Evolutionary conservation across 2,888 invertebrate genomes (phyloP).

Genomic region (Eupithecia subfuscata): DNA sequence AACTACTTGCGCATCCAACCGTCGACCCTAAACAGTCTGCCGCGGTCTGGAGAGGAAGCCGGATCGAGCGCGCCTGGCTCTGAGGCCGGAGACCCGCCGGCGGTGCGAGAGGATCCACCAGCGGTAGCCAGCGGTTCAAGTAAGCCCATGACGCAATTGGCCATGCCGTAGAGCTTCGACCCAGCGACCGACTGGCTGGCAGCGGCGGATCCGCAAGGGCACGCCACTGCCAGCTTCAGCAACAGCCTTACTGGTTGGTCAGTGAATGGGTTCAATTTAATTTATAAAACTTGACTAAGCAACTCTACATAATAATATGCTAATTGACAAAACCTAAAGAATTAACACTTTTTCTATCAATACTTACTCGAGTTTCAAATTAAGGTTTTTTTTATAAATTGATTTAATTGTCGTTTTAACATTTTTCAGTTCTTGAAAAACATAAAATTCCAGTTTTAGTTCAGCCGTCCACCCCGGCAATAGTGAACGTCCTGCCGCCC

Average conservation of each 20-base stretch:
- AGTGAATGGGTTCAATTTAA: not conserved
- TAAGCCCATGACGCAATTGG: not conserved
- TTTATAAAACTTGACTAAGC: not conserved
- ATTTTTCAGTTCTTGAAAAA: not conserved
- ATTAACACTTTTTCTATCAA: not conserved
- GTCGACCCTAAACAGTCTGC: slow-evolving; percentile 89
- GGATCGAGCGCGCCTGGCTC: slow-evolving; percentile 86
- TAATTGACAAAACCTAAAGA: not conserved
- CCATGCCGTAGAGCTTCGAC: no score
- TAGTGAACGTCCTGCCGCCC: slow-evolving; percentile 92
- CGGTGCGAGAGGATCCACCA: slow-evolving; percentile 75
- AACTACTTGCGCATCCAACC: slow-evolving; percentile 92
- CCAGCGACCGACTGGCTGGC: no score
- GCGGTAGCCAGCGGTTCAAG: slow-evolving; percentile 29
- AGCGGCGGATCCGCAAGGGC: no score
- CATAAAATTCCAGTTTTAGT: slow-evolving; percentile 22
- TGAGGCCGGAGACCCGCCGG: slow-evolving; percentile 71
- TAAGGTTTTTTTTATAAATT: not conserved
- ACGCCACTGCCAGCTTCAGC: no score
- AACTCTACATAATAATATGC: not conserved
- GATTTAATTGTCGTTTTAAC: not conserved
- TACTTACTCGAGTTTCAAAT: not conserved
- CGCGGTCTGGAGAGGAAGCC: slow-evolving; percentile 91
- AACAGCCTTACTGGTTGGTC: no score
- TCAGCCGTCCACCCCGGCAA: slow-evolving; percentile 58